These are phyloP conservation scores for Distichodus sexfasciatus DNA, from an alignment of 2,797 vertebrate species.

Conservation along the genomic window DNA sequence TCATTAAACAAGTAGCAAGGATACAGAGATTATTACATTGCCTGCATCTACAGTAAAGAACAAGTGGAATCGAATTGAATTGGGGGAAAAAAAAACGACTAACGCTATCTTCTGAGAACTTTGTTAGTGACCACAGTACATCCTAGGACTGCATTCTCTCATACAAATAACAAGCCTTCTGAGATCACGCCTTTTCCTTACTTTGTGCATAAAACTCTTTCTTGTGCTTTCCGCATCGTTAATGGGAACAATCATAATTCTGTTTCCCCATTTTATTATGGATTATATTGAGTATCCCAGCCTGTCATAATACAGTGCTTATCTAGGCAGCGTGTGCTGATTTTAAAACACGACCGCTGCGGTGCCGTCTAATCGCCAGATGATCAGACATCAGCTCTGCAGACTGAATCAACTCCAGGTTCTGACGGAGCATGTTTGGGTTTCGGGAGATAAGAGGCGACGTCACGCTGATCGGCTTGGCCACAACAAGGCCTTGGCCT, in stretches of 20 bases:
- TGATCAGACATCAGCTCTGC: constrained; percentile 1
- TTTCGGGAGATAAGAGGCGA: constrained; percentile 36
- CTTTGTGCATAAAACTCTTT: too few relatives aligned
- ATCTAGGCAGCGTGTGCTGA: constrained; percentile 4
- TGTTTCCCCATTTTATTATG: too few relatives aligned
- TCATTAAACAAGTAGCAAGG: too few relatives aligned
- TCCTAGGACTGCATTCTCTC: background rate
- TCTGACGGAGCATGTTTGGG: constrained; percentile 38
- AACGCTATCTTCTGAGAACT: background rate
- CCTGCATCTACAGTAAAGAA: too few relatives aligned
- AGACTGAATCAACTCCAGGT: constrained; percentile 13
- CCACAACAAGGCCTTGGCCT: too few relatives aligned
- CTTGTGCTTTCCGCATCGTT: too few relatives aligned
- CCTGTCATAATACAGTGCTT: background rate
- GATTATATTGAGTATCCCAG: too few relatives aligned
- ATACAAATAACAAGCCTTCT: background rate
- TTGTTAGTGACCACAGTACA: background rate
- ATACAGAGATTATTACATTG: too few relatives aligned
- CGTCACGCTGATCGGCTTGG: constrained; percentile 39
- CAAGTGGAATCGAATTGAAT: background rate
- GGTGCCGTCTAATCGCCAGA: constrained; percentile 19
- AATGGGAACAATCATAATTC: too few relatives aligned
- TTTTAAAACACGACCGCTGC: constrained; percentile 2
- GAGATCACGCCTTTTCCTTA: too few relatives aligned
- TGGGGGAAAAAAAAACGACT: background rate